Evolutionary conservation across 2,888 invertebrate genomes (phyloP).

Genomic region (Bruchidius siliquastri): DNA sequence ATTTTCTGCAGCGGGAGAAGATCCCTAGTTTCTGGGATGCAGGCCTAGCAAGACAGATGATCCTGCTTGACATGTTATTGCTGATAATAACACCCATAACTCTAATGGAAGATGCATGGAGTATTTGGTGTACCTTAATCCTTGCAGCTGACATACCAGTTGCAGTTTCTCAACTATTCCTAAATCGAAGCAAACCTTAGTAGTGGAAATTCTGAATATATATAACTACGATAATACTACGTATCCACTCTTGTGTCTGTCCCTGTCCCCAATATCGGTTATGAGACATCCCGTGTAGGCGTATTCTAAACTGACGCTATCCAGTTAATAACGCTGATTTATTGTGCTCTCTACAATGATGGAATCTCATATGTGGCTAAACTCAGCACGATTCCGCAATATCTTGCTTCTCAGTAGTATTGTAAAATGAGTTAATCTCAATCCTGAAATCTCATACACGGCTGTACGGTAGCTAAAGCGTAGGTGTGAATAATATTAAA

Average conservation of each 20-base stretch:
- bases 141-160: too few species aligned
- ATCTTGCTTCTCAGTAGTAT: not conserved
- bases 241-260: not conserved
- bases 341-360: not conserved
- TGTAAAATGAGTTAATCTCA: not conserved
- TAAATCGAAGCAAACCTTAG: too few species aligned
- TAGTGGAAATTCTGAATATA: too few species aligned
- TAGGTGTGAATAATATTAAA: not conserved
- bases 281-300: not conserved
- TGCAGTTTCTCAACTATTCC: too few species aligned
- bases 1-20: too few species aligned
- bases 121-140: too few species aligned
- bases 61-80: too few species aligned
- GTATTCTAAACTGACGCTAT: not conserved
- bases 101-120: too few species aligned
- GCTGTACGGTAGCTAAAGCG: not conserved
- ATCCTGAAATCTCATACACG: not conserved
- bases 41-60: too few species aligned
- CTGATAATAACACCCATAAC: too few species aligned
- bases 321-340: not conserved
- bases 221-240: too few species aligned
- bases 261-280: not conserved
- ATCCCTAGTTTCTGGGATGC: too few species aligned
- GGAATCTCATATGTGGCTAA: not conserved
- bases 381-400: not conserved